Evolutionary conservation across 2,797 vertebrate genomes (phyloP).

Genomic region (Hoplostethus atlanticus): DNA sequence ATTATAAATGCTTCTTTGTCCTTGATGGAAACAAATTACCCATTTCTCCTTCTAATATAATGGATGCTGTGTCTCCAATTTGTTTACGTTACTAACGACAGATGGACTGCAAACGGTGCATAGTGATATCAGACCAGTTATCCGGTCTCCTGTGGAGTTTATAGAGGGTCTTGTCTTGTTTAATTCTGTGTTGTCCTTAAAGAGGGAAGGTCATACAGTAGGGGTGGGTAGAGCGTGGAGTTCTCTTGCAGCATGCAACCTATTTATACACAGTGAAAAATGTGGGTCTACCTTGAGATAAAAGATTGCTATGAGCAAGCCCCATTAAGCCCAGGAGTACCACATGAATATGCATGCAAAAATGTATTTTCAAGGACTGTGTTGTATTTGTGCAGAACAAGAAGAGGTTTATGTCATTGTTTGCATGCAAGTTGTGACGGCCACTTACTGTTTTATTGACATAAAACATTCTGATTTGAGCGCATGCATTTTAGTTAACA

Average conservation of each 20-base stretch:
- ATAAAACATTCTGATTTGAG: too few species aligned
- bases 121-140: not conserved
- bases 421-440: not conserved
- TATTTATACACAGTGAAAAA: slow-evolving; percentile 30
- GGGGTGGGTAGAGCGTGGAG: too few species aligned
- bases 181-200: slow-evolving; percentile 19
- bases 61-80: slow-evolving; percentile 23
- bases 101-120: slow-evolving; percentile 1
- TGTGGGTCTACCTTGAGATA: slow-evolving; percentile 59
- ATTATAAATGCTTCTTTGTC: slow-evolving; percentile 34
- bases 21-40: slow-evolving; percentile 39
- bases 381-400: slow-evolving; percentile 17
- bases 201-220: slow-evolving; percentile 41
- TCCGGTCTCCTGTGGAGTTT: not conserved
- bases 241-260: not conserved
- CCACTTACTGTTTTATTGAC: too few species aligned
- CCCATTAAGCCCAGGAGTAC: slow-evolving; percentile 52
- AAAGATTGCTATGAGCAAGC: slow-evolving; percentile 56
- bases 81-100: slow-evolving; percentile 29
- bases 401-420: slow-evolving; percentile 22
- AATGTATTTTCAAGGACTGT: slow-evolving; percentile 47
- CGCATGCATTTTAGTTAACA: too few species aligned
- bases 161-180: slow-evolving; percentile 24
- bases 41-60: slow-evolving; percentile 15
- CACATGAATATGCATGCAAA: slow-evolving; percentile 31